These are phyloP conservation scores for Pseudomyrmex gracilis DNA, from an alignment of 1,140 invertebrate species.

Conservation along the genomic window DNA sequence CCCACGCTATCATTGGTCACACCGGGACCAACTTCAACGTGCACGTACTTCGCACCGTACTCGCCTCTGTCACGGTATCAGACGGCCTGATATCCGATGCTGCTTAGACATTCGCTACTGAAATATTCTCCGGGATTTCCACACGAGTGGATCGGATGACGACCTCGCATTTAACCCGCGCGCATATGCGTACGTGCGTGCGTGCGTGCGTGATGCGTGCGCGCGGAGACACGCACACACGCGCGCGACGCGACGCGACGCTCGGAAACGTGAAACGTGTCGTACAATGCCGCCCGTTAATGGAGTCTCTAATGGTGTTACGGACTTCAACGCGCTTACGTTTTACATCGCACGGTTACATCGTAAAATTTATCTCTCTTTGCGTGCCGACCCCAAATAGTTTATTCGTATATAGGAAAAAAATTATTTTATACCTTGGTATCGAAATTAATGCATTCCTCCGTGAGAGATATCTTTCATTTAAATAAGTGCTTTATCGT, in stretches of 20 bases:
- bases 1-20: slow-evolving; percentile 55
- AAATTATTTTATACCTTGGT: too few species aligned
- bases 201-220: too few species aligned
- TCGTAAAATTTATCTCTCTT: background rate
- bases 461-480: background rate
- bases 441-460: background rate
- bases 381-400: background rate
- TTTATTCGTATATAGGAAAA: background rate
- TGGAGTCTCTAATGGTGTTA: background rate
- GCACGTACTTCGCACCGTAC: slow-evolving; percentile 25
- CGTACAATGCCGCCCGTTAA: slow-evolving; percentile 10
- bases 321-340: background rate
- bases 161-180: slow-evolving; percentile 8
- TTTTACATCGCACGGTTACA: background rate
- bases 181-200: slow-evolving; percentile 8
- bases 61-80: slow-evolving; percentile 44
- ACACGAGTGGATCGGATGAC: slow-evolving; percentile 23
- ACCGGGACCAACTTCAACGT: slow-evolving; percentile 52
- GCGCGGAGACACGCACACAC: background rate
- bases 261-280: slow-evolving; percentile 30
- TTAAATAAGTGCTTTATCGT: slow-evolving; percentile 6
- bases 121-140: slow-evolving; percentile 65
- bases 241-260: background rate
- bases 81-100: slow-evolving; percentile 58
- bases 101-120: slow-evolving; percentile 75